These are phyloP conservation scores for Scatophagus argus DNA, from an alignment of 2,113 vertebrate species.

Conservation along the genomic window DNA sequence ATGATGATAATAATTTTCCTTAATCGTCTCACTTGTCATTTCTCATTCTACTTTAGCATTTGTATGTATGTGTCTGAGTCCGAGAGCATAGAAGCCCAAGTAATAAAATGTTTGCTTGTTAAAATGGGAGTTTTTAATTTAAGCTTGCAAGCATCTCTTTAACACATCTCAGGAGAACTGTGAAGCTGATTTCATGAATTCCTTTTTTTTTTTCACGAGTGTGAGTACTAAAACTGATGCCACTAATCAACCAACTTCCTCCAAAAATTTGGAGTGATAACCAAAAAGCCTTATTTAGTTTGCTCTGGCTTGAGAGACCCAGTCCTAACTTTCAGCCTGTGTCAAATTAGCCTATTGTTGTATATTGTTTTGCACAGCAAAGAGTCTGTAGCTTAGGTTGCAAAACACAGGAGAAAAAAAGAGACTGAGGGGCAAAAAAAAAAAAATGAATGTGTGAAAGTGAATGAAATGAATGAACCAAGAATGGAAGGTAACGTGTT, in stretches of 20 bases:
- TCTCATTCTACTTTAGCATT: background rate
- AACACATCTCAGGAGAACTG: background rate
- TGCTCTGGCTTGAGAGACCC: background rate
- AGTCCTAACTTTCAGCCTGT: background rate
- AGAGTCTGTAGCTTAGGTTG: constrained; percentile 10
- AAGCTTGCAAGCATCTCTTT: background rate
- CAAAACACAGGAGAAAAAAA: background rate
- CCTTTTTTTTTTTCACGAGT: no score
- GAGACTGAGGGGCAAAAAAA: background rate
- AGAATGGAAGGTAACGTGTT: background rate
- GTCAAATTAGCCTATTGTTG: constrained; percentile 20
- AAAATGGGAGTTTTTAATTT: background rate
- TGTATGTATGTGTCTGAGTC: background rate
- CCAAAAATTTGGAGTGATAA: constrained; percentile 9
- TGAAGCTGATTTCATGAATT: background rate
- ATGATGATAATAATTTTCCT: constrained; percentile 24
- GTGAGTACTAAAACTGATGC: constrained; percentile 23
- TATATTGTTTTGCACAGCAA: constrained; percentile 12
- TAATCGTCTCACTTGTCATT: constrained; percentile 12
- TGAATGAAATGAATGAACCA: background rate
- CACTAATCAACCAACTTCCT: constrained; percentile 25
- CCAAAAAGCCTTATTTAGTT: constrained; percentile 19
- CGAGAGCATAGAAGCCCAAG: background rate
- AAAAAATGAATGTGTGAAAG: no score
- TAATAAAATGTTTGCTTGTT: background rate